Conservation (phyloP, 1,140 invertebrate genomes). For the Sycobia sp. region DNA sequence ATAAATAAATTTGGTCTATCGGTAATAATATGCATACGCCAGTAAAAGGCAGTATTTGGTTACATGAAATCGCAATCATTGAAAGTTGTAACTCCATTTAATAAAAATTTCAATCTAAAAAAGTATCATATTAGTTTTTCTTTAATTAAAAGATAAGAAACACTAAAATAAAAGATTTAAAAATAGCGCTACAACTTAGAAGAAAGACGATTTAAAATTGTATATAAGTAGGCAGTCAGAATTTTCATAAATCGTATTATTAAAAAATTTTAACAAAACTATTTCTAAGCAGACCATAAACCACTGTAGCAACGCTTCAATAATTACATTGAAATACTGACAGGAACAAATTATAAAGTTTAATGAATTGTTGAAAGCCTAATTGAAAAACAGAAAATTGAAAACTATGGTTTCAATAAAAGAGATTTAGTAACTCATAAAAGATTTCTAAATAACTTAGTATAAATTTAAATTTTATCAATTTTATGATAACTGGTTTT, state of each 20-base stretch:
- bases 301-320: conserved; percentile 4
- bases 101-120: neutral
- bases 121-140: conserved; percentile 11
- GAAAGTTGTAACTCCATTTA: conserved; percentile 14
- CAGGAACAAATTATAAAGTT: conserved; percentile 38
- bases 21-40: conserved; percentile 63
- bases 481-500: conserved; percentile 47
- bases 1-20: conserved; percentile 65
- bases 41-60: conserved; percentile 61
- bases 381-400: no score
- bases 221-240: conserved; percentile 46
- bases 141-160: conserved; percentile 15
- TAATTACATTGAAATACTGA: conserved; percentile 23
- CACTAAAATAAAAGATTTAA: conserved; percentile 28
- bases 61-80: conserved; percentile 18
- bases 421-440: conserved; percentile 48
- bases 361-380: conserved; percentile 39
- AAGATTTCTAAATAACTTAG: conserved; percentile 45
- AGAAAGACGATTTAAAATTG: conserved; percentile 45
- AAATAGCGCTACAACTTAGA: conserved; percentile 43
- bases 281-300: conserved; percentile 11
- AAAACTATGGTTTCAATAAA: no score
- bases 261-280: conserved; percentile 17
- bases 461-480: conserved; percentile 45
- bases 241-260: conserved; percentile 46